Evolutionary conservation across 2,888 invertebrate species (phyloP).

Genomic region (Drosophila parthenogenetica): DNA sequence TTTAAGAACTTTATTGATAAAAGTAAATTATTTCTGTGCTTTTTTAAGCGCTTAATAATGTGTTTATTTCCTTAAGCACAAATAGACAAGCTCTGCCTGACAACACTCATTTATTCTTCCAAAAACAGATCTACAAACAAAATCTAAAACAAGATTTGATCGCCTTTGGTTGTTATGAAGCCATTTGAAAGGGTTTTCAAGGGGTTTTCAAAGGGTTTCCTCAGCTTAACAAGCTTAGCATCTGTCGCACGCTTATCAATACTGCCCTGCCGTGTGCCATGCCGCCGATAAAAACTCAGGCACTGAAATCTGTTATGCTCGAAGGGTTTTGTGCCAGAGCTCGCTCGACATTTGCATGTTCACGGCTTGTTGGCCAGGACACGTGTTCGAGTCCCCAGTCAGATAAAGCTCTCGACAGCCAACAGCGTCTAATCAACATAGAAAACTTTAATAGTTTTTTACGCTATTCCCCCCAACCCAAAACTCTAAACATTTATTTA

Average conservation of each 20-base stretch:
- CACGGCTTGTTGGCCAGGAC: constrained; percentile 73
- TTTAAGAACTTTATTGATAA: too few relatives aligned
- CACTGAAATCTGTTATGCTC: constrained; percentile 64
- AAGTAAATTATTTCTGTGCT: too few relatives aligned
- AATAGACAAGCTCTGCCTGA: too few relatives aligned
- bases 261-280: constrained; percentile 25
- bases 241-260: constrained; percentile 37
- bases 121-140: not conserved
- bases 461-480: not conserved
- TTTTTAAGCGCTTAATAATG: too few relatives aligned
- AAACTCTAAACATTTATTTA: constrained; percentile 40
- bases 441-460: constrained; percentile 9
- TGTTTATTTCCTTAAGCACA: too few relatives aligned
- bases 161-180: not conserved
- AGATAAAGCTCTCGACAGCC: constrained; percentile 53
- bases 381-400: constrained; percentile 55
- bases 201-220: not conserved
- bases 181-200: constrained; percentile 2
- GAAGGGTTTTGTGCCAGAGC: constrained; percentile 16
- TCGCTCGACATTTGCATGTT: constrained; percentile 62
- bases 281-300: constrained; percentile 18
- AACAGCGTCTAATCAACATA: constrained; percentile 48
- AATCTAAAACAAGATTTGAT: not conserved
- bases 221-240: constrained; percentile 31
- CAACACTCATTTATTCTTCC: too few relatives aligned